Percentiles rank a stretch among this genome's conserved stretches.
phyloP scores from a whole-genome alignment of 2,797 vertebrate genomes.

The Sarcophilus harrisii region DNA sequence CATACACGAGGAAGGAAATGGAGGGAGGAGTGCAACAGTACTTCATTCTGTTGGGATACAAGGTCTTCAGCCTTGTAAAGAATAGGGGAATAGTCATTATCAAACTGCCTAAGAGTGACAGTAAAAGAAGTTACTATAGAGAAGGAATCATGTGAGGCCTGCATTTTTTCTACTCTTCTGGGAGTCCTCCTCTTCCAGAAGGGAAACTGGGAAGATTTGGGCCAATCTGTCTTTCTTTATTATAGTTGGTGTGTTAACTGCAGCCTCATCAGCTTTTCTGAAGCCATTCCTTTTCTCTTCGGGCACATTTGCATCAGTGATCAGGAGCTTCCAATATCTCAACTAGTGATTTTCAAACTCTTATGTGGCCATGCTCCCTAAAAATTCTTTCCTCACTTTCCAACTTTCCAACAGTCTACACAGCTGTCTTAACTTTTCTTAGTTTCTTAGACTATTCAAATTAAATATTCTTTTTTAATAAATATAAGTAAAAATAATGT shows the following conservation, averaged over 20 bases:
- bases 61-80: background rate
- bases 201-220: background rate
- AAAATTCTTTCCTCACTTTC: background rate
- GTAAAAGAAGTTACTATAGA: background rate
- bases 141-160: background rate
- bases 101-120: background rate
- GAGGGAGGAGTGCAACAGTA: background rate
- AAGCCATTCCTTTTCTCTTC: background rate
- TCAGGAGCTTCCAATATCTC: background rate
- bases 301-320: background rate
- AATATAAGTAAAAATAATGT: background rate
- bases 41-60: background rate
- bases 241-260: background rate
- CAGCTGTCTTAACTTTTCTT: background rate
- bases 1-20: background rate
- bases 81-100: background rate
- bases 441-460: background rate
- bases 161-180: background rate
- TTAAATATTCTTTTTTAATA: background rate
- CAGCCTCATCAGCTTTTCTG: background rate
- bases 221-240: background rate
- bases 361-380: background rate
- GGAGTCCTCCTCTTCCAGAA: background rate
- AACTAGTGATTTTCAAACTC: background rate
- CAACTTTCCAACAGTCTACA: background rate